Conservation (phyloP, 2,888 invertebrate genomes). For the Bombylius discolor region DNA sequence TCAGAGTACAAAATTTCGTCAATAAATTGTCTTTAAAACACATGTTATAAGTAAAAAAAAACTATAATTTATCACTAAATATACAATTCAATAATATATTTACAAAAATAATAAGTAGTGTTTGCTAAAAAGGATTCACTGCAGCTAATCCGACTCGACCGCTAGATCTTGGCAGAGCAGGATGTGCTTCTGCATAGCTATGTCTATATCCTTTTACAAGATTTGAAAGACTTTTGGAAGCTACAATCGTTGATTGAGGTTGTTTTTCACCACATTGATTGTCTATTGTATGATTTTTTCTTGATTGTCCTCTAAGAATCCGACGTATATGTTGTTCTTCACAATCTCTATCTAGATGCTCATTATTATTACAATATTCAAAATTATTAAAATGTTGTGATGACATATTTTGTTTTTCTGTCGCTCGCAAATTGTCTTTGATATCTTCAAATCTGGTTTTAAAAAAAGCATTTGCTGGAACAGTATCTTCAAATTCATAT, state of each 20-base stretch:
- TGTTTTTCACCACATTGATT: not conserved
- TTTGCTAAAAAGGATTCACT: slow-evolving; percentile 34
- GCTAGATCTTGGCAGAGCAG: slow-evolving; percentile 16
- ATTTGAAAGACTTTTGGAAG: slow-evolving; percentile 28
- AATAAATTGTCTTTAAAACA: no score
- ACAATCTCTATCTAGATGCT: slow-evolving; percentile 19
- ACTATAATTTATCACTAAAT: no score
- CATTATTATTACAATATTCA: not conserved
- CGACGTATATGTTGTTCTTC: not conserved
- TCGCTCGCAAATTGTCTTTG: no score
- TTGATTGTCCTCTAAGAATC: not conserved
- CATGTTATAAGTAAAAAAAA: no score
- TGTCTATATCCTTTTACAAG: slow-evolving; percentile 35
- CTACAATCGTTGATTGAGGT: slow-evolving; percentile 13
- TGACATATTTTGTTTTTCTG: no score
- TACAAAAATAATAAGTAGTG: no score
- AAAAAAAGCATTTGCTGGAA: no score
- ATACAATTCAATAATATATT: no score
- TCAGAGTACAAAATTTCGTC: no score
- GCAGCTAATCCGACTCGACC: slow-evolving; percentile 36
- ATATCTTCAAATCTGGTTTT: no score
- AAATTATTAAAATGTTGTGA: no score
- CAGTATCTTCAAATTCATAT: no score
- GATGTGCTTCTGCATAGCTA: slow-evolving; percentile 31
- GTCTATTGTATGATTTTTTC: not conserved